Base-by-base conservation (phyloP, 2,797 vertebrate species). In the Chloroceryle amazona region DNA sequence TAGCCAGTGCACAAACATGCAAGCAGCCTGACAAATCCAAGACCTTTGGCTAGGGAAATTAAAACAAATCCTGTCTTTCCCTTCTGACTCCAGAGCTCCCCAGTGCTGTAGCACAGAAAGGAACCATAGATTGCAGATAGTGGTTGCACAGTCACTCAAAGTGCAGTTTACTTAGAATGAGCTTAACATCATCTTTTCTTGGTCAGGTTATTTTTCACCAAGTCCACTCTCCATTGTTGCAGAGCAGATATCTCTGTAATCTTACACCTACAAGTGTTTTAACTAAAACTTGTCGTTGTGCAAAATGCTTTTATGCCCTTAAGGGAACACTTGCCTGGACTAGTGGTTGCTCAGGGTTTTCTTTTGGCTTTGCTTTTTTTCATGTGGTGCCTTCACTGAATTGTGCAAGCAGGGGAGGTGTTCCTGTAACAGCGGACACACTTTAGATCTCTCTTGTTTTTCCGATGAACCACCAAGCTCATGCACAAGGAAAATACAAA, bases 41-140 rank as follows among this genome's bases (percentile, higher is more conserved):
- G 68, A 87, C 79, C 49, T 94, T 89, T 82, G 81, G 49, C 28
- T 91, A 80, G 67, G 31, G 51, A 73, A 73, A 81, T 60, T 42
- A 95, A 96, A 92, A 91, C 23, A 91, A 82, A 74, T 75, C 46
- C 57, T 44, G 18, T 73, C 72, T 74, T 89, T 89, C 57, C 66
- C n/a, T 92, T 94, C 42, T 60, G 71, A 79, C 44, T 95, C 63
- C 1, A 1, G 41, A 85, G 71, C 52, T 80, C 60, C 47, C 47
- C 8, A 3, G 49, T 76, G 60, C 74, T 87, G 63, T 37, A 67
- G 93, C 67, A 49, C 52, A 83, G 78, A 79, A 92, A 74, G 65
- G 67, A 92, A 65, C 67, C 67, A 67, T 67, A 90, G 72, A 90
- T 72, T 91, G 81, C 72, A 74, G 58, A 58, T 8, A 57, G 71